These are phyloP conservation scores for Rhombomys opimus DNA, from an alignment of 2,113 vertebrate species.

Conservation along the genomic window DNA sequence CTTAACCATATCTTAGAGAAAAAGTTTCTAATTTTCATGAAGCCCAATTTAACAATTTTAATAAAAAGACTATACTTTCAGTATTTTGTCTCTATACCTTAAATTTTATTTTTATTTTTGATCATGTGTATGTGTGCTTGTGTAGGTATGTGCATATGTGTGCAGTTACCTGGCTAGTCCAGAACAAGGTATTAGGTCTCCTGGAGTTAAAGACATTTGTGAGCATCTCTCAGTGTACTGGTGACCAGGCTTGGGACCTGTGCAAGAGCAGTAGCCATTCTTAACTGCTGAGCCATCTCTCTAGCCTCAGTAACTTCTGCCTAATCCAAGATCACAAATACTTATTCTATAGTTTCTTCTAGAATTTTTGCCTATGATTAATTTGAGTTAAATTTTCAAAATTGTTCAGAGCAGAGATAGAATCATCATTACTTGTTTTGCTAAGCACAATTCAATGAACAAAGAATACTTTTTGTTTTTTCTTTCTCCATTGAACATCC, in stretches of 20 bases:
- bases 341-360: constrained; percentile 9
- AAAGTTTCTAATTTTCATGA: constrained; percentile 39
- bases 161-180: neutral
- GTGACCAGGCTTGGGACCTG: too few relatives aligned
- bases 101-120: neutral
- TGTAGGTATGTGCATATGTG: neutral
- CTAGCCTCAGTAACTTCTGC: neutral
- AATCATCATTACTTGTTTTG: neutral
- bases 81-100: neutral
- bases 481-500: neutral
- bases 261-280: neutral
- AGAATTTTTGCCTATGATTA: neutral
- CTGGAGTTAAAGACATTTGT: too few relatives aligned
- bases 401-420: neutral
- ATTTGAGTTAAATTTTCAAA: constrained; percentile 39
- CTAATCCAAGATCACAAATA: neutral
- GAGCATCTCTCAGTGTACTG: neutral
- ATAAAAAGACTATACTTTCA: neutral
- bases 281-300: neutral
- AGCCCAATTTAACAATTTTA: neutral
- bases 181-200: neutral
- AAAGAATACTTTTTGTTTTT: neutral
- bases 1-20: constrained; percentile 33
- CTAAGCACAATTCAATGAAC: constrained; percentile 7
- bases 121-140: neutral